Conservation (phyloP, 2,113 vertebrate genomes). For the Istiophorus platypterus region DNA sequence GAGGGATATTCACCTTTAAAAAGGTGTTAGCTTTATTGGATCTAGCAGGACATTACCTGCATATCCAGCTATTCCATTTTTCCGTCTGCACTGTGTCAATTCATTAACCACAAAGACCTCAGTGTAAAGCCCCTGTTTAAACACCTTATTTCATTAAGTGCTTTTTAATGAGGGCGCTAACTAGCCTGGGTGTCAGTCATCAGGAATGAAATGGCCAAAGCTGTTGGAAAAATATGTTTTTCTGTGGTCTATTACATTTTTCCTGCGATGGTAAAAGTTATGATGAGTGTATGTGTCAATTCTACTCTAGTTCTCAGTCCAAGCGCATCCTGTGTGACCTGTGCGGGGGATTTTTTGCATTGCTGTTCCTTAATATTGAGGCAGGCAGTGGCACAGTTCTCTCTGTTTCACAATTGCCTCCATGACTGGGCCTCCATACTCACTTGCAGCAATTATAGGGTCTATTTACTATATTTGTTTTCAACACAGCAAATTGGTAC, state of each 20-base stretch:
- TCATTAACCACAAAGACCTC: slow-evolving; percentile 79
- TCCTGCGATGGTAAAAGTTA: slow-evolving; percentile 53
- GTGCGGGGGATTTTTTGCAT: slow-evolving; percentile 31
- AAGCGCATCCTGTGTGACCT: slow-evolving; percentile 56
- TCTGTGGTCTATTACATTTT: slow-evolving; percentile 60
- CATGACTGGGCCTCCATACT: slow-evolving; percentile 31
- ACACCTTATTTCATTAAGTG: slow-evolving; percentile 81
- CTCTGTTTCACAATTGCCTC: slow-evolving; percentile 44
- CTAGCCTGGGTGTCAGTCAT: slow-evolving; percentile 77
- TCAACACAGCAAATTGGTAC: slow-evolving; percentile 20
- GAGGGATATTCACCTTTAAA: slow-evolving; percentile 68
- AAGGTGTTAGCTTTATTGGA: slow-evolving; percentile 78
- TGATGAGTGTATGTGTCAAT: slow-evolving; percentile 42
- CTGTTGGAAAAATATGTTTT: slow-evolving; percentile 66
- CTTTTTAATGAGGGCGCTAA: slow-evolving; percentile 78
- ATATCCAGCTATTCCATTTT: slow-evolving; percentile 73
- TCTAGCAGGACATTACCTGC: slow-evolving; percentile 74
- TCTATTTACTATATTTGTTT: slow-evolving; percentile 38
- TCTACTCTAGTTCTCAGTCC: slow-evolving; percentile 40
- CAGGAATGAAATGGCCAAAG: slow-evolving; percentile 56
- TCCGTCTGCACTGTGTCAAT: slow-evolving; percentile 63
- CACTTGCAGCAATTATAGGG: slow-evolving; percentile 22
- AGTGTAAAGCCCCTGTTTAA: slow-evolving; percentile 75
- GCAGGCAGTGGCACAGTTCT: slow-evolving; percentile 35
- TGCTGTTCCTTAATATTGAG: slow-evolving; percentile 30